Evolutionary conservation across 1,140 invertebrate genomes (phyloP).

Genomic region (Trachelipus rathkii): DNA sequence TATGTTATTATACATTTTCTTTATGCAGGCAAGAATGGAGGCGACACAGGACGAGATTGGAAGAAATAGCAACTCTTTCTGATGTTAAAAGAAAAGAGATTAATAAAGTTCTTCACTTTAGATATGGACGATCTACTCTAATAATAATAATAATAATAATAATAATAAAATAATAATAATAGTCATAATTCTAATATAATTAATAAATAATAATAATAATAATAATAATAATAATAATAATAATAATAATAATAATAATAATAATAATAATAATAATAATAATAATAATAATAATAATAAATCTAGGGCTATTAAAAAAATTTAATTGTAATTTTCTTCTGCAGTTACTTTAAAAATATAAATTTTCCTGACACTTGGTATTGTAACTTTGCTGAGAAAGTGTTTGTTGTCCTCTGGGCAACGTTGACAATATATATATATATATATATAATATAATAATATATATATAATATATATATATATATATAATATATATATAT

Average conservation of each 20-base stretch:
- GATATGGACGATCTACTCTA: background rate
- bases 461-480: too few relatives aligned
- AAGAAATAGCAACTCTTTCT: constrained; percentile 37
- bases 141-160: background rate
- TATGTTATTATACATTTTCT: background rate
- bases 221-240: constrained; percentile 15
- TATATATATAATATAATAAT: too few relatives aligned
- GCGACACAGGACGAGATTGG: constrained; percentile 33
- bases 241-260: background rate
- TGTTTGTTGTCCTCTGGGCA: too few relatives aligned
- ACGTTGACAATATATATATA: too few relatives aligned
- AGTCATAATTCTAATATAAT: background rate
- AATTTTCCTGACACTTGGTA: too few relatives aligned
- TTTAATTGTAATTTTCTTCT: too few relatives aligned
- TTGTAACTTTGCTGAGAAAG: too few relatives aligned
- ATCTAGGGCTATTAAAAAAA: background rate
- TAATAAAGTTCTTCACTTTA: constrained; percentile 23
- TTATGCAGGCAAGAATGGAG: constrained; percentile 34
- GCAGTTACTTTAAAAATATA: too few relatives aligned
- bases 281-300: constrained; percentile 1
- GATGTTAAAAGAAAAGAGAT: constrained; percentile 33
- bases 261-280: constrained; percentile 15
- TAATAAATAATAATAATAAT: constrained; percentile 15
- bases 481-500: too few relatives aligned
- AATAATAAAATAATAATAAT: constrained; percentile 13